Conservation (phyloP, 2,888 invertebrate species). For the Scrobipalpa costella region DNA sequence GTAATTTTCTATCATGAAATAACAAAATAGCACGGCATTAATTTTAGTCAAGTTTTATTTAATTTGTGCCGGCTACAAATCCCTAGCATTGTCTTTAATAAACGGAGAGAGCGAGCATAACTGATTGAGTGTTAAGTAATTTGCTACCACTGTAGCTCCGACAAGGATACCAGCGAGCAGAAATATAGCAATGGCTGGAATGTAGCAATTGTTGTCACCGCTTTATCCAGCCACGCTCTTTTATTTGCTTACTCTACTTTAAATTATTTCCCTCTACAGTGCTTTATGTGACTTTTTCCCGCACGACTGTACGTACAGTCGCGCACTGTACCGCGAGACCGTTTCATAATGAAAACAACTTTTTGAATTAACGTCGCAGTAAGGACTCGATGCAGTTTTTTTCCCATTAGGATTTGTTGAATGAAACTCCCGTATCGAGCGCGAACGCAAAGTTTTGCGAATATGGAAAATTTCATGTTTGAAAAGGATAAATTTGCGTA, state of each 20-base stretch:
- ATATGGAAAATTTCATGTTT: constrained; percentile 40
- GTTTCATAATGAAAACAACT: constrained; percentile 75
- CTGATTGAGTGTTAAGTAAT: constrained; percentile 3
- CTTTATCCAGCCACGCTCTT: constrained; percentile 63
- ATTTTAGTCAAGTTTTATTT: no score
- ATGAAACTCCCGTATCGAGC: constrained; percentile 60
- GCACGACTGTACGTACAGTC: constrained; percentile 35
- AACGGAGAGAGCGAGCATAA: background rate
- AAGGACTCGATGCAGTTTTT: constrained; percentile 59
- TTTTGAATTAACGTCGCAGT: constrained; percentile 76
- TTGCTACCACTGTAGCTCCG: background rate
- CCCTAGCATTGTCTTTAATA: no score
- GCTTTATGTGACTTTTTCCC: constrained; percentile 66
- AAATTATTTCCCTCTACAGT: constrained; percentile 68
- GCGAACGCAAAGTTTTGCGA: constrained; percentile 50
- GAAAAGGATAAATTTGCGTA: constrained; percentile 41
- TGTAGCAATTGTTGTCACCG: constrained; percentile 71
- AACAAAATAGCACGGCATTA: no score
- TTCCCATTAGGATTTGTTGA: constrained; percentile 64
- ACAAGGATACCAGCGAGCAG: constrained; percentile 39
- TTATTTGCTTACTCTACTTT: constrained; percentile 69
- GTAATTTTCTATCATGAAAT: no score
- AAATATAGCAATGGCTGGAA: constrained; percentile 61
- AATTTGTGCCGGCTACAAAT: no score
- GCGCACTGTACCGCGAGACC: constrained; percentile 58